phyloP scores from a whole-genome alignment of 1,140 invertebrate species.

The Plectrocnemia conspersa region DNA sequence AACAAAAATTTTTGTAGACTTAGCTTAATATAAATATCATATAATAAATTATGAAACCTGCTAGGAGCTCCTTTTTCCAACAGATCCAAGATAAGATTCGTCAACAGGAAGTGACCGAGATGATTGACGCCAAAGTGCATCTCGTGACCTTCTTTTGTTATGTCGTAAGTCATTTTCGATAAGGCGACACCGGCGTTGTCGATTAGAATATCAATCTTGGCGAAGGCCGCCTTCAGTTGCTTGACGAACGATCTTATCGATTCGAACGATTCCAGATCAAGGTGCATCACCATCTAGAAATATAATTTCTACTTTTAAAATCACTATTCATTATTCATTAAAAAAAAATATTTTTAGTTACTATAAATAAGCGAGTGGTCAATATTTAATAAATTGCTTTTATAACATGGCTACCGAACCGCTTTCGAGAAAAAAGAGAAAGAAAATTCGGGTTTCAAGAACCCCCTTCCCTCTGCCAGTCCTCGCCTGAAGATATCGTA shows the following conservation, averaged over 20 bases:
- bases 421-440: too few relatives aligned
- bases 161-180: conserved; percentile 45
- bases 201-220: conserved; percentile 65
- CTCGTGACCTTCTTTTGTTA: conserved; percentile 70
- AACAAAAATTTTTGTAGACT: neutral
- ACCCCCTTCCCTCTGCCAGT: too few relatives aligned
- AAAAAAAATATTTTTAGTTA: too few relatives aligned
- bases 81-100: conserved; percentile 63
- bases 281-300: conserved; percentile 56
- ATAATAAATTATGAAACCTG: conserved; percentile 37
- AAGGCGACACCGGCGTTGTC: conserved; percentile 71
- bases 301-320: too few relatives aligned
- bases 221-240: conserved; percentile 55
- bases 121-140: conserved; percentile 68
- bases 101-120: conserved; percentile 75
- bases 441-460: too few relatives aligned
- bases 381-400: too few relatives aligned
- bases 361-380: too few relatives aligned
- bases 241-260: conserved; percentile 59
- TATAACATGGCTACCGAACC: too few relatives aligned
- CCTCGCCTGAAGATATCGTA: too few relatives aligned
- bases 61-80: conserved; percentile 56
- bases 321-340: too few relatives aligned
- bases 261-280: conserved; percentile 61
- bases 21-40: conserved; percentile 38